A percentile compares a stretch with the other conserved stretches of the same genome.
phyloP scores from a whole-genome alignment of 1,140 invertebrate genomes.

The Diorhabda carinulata region DNA sequence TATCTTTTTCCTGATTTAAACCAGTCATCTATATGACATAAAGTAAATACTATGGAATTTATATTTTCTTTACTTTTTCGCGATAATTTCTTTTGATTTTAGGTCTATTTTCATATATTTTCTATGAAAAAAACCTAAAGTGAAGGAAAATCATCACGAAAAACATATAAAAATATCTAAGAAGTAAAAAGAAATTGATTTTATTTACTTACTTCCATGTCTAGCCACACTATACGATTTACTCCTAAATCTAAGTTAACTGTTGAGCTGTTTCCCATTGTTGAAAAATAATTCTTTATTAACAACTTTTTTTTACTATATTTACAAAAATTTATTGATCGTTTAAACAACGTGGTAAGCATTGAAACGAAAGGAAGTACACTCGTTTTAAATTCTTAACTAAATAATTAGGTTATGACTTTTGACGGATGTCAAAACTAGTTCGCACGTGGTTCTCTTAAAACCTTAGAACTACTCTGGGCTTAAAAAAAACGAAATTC shows the following conservation, averaged over 20 bases:
- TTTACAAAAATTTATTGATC: too few species aligned
- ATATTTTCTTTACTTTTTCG: neutral
- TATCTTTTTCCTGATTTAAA: slow-evolving; percentile 70
- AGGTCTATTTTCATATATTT: neutral
- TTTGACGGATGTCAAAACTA: too few species aligned
- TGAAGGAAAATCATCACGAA: too few species aligned
- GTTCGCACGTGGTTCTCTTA: too few species aligned
- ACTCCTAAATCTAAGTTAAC: slow-evolving; percentile 35
- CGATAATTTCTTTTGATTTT: neutral
- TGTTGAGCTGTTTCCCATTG: neutral
- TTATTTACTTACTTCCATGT: slow-evolving; percentile 41
- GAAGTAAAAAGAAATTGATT: slow-evolving; percentile 21
- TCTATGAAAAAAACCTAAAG: neutral
- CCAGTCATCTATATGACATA: slow-evolving; percentile 45
- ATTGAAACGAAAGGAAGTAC: too few species aligned
- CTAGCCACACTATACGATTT: slow-evolving; percentile 45
- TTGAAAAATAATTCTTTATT: neutral
- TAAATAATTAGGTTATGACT: too few species aligned
- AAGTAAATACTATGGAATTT: neutral
- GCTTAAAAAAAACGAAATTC: too few species aligned
- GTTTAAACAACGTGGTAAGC: too few species aligned
- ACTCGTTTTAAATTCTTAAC: too few species aligned
- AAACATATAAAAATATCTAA: slow-evolving; percentile 34
- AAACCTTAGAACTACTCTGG: too few species aligned
- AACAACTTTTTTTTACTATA: too few species aligned